These are phyloP conservation scores for Myiotriccus ornatus DNA, from an alignment of 2,797 vertebrate species.

Conservation along the genomic window DNA sequence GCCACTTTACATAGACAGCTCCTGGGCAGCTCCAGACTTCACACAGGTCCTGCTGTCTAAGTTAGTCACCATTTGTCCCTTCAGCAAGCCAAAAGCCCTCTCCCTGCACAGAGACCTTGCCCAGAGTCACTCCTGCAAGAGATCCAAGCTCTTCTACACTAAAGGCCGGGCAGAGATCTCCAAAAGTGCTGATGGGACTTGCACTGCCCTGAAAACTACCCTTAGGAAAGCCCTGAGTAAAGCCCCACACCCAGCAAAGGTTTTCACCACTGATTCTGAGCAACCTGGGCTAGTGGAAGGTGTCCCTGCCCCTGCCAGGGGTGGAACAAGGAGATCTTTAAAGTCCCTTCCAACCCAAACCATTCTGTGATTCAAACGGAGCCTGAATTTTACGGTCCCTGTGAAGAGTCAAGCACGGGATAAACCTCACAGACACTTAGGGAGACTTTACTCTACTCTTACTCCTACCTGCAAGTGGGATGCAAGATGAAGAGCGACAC, in stretches of 20 bases:
- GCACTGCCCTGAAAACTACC: not conserved
- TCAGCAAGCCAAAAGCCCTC: not conserved
- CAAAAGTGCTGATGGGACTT: not conserved
- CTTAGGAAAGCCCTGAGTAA: not conserved
- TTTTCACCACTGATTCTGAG: not conserved
- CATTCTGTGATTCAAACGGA: rapidly evolving
- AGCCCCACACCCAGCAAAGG: not conserved
- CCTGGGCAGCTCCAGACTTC: not conserved
- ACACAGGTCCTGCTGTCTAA: not conserved
- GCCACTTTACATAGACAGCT: not conserved
- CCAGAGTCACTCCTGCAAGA: not conserved
- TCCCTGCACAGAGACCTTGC: not conserved
- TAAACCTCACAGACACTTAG: not conserved
- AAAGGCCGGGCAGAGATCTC: not conserved
- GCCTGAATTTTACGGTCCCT: not conserved
- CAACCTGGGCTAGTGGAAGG: not conserved
- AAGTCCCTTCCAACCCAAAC: not conserved
- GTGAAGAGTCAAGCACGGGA: not conserved
- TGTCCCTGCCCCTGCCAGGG: not conserved
- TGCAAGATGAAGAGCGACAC: not conserved
- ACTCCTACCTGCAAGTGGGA: not conserved
- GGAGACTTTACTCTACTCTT: not conserved
- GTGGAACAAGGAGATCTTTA: not conserved
- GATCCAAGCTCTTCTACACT: not conserved
- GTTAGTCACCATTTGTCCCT: not conserved